Percentiles rank a stretch among this genome's conserved stretches.
Evolutionary conservation across 2,888 invertebrate species (phyloP).

Genomic region (Atrina japonica): DNA sequence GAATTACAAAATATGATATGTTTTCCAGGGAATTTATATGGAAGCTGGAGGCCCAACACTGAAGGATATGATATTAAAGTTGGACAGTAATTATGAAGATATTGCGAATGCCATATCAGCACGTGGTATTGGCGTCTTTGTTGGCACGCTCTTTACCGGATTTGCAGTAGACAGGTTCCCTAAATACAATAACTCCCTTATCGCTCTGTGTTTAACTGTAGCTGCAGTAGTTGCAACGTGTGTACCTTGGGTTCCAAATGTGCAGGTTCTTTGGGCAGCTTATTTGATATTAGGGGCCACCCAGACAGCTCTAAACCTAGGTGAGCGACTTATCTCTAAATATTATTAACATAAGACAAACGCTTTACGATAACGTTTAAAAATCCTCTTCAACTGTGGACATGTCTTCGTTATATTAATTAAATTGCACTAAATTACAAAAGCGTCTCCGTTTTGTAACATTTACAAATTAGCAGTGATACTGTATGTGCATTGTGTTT

Average conservation of each 20-base stretch:
- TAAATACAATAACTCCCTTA: background rate
- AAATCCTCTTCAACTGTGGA: no score
- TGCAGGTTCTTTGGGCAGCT: background rate
- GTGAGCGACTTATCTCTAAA: no score
- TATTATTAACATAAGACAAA: no score
- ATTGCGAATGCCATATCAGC: constrained; percentile 3
- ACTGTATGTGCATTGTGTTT: no score
- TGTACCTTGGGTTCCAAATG: constrained; percentile 9
- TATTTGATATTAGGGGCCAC: constrained; percentile 8
- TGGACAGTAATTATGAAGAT: constrained; percentile 12
- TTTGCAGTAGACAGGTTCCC: constrained; percentile 4
- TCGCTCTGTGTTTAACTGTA: background rate
- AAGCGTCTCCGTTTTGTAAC: no score
- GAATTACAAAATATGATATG: no score
- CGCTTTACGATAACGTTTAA: no score
- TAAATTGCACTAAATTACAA: no score
- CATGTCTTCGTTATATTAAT: no score
- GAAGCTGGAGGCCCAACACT: constrained; percentile 14
- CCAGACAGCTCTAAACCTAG: constrained; percentile 5
- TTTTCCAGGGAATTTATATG: constrained; percentile 12
- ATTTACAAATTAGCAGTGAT: no score
- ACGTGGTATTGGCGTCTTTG: constrained; percentile 16
- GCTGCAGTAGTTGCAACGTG: constrained; percentile 2
- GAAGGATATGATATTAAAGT: constrained; percentile 10
- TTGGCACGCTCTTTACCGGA: constrained; percentile 8